Evolutionary conservation across 2,113 vertebrate species (phyloP).

Genomic region (Mandrillus leucophaeus): DNA sequence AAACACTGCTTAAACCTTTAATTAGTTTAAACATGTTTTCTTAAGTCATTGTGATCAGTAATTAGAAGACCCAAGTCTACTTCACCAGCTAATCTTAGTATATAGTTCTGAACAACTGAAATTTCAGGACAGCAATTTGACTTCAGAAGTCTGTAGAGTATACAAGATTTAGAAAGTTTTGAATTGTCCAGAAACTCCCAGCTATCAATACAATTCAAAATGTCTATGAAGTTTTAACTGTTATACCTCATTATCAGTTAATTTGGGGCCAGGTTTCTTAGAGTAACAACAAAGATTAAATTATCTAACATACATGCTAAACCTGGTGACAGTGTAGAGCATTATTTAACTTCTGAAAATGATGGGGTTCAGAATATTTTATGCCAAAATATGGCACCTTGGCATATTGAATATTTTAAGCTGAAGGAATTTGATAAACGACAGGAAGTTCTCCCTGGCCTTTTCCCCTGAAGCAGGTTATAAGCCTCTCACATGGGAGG

Average conservation of each 20-base stretch:
- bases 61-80: conserved; percentile 4
- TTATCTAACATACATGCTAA: not conserved
- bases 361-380: not conserved
- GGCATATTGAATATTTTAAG: not conserved
- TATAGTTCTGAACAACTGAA: not conserved
- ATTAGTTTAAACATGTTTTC: not conserved
- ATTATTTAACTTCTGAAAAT: conserved; percentile 34
- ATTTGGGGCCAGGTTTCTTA: not conserved
- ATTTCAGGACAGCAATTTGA: not conserved
- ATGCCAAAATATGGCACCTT: not conserved
- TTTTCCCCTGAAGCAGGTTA: not conserved
- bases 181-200: not conserved
- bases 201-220: not conserved
- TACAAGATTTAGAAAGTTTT: not conserved
- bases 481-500: not conserved
- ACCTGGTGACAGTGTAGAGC: not conserved
- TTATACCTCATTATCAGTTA: not conserved
- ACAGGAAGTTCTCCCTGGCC: not conserved
- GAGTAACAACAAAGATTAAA: not conserved
- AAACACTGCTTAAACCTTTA: not conserved
- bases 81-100: not conserved
- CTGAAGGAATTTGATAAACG: not conserved
- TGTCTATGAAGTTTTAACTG: not conserved
- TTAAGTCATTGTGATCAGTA: not conserved
- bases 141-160: not conserved